Percentiles rank a stretch among this genome's conserved stretches.
phyloP scores from a whole-genome alignment of 2,797 vertebrate genomes.

The Tolypeutes matacus region DNA sequence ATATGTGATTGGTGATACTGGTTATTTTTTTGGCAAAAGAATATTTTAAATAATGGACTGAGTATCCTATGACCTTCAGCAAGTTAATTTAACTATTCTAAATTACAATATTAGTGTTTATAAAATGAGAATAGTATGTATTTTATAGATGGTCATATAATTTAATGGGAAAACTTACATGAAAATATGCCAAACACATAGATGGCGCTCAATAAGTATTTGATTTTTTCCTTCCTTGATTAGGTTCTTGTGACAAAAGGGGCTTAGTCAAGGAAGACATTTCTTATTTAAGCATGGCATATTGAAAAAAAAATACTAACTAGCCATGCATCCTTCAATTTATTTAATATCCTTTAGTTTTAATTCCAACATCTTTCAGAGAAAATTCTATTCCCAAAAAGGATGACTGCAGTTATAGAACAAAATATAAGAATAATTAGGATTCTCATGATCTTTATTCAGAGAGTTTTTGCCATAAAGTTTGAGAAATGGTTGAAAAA shows the following conservation, averaged over 20 bases:
- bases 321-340: neutral
- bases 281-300: neutral
- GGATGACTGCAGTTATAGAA: neutral
- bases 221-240: neutral
- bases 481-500: constrained; percentile 47
- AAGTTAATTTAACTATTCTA: constrained; percentile 10
- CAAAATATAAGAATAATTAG: constrained; percentile 60
- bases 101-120: neutral
- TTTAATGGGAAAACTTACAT: neutral
- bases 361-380: constrained; percentile 42
- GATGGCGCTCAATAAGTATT: neutral
- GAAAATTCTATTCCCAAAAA: constrained; percentile 37
- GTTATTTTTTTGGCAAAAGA: neutral
- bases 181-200: neutral
- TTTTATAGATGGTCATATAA: neutral
- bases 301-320: neutral
- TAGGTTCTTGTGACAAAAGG: neutral
- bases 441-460: constrained; percentile 38
- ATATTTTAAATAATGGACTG: neutral
- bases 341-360: constrained; percentile 31
- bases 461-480: constrained; percentile 38
- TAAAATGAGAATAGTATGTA: neutral
- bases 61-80: neutral
- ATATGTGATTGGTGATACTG: neutral
- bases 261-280: neutral